Percentiles rank a stretch among this genome's conserved stretches.
Evolutionary conservation across 2,113 vertebrate species (phyloP).

Genomic region (Sapajus apella): DNA sequence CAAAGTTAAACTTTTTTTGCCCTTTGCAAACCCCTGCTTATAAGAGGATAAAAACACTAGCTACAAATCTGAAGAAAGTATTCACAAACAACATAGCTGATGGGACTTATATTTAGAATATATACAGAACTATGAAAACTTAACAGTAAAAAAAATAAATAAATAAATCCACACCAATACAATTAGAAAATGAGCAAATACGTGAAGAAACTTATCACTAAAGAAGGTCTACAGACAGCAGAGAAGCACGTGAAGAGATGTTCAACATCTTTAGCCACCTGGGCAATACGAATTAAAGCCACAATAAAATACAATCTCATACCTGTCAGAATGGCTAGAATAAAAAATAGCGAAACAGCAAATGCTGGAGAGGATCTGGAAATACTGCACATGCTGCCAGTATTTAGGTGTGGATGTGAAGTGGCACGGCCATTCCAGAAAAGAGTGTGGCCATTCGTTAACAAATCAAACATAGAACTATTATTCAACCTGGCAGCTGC

Average conservation of each 20-base stretch:
- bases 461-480: neutral
- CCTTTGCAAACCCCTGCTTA: neutral
- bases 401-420: no score
- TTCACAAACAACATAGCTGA: neutral
- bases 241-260: accelerated
- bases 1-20: neutral
- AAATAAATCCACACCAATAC: neutral
- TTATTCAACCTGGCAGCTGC: neutral
- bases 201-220: neutral
- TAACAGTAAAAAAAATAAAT: neutral
- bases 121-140: neutral
- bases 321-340: neutral
- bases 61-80: neutral
- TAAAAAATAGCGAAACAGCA: accelerated
- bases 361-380: accelerated
- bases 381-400: accelerated
- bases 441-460: neutral
- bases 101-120: neutral
- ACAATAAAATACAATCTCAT: accelerated
- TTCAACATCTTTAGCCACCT: neutral
- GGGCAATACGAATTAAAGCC: neutral
- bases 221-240: neutral
- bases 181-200: neutral
- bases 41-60: neutral
- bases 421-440: neutral